Evolutionary conservation across 1,140 invertebrate genomes (phyloP), one percentile per base, ranked within the genome.

Genomic region (Acromyrmex echinatior): DNA sequence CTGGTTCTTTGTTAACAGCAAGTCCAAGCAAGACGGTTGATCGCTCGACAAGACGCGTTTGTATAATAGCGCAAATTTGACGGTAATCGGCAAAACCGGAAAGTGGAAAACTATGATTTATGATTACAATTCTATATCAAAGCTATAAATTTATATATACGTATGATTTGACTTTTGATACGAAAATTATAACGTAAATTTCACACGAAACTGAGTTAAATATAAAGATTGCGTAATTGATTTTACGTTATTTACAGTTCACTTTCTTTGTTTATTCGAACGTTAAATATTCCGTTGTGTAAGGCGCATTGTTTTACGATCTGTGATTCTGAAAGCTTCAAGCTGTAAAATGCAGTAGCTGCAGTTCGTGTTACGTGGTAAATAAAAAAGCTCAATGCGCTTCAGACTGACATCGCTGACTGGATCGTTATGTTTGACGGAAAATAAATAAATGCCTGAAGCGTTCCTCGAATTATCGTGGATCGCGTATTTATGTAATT

Each of bases 371-470:
- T 70, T 45, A 70, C 18, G 39, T 14, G 2, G 31, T n/a, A 39
- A 53, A 66, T 39, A 81, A 68, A 71, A 81, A 81, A 71, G 31
- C 21, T 73, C 12, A 12, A 31, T 60, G 63, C 28, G 51, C 12
- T 39, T 45, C 35, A n/a, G 7, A 21, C 12, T 39, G 70, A 18
- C 39, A 28, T 82, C 51, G 77, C 51, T 45, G 68, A 25, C 4
- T 31, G 62, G 18, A 71, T 45, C 39, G 28, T 71, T 58, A 71
- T 39, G 51, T 56, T 56, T 49, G 87, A 79, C 58, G 25, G 68
- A 68, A 89, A 89, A 89, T 89, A 88, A 85, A 88, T 78, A 86
- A 88, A 56, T 71, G 66, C 35, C 45, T 14, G 49, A 31, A 62
- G 45, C 56, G 74, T 86, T 88, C 53, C 87, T 74, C 65, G 74